Evolutionary conservation across 1,140 invertebrate species (phyloP).

Genomic region (Pissodes strobi): DNA sequence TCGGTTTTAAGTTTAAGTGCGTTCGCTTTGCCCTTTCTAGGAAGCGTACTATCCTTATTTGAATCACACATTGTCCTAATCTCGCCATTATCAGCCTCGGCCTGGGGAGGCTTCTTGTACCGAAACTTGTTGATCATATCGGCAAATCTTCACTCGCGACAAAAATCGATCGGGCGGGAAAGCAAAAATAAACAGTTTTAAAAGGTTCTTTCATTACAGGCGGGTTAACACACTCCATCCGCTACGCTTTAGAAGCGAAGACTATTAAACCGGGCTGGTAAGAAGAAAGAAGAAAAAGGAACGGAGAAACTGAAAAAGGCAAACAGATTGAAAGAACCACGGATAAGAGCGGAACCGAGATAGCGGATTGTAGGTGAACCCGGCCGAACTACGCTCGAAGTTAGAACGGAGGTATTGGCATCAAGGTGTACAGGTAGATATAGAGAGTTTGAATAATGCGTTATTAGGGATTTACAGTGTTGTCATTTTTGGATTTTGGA

Average conservation of each 20-base stretch:
- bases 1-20: constrained; percentile 6
- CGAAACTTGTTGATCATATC: constrained; percentile 51
- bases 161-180: constrained; percentile 13
- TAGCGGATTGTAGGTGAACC: constrained; percentile 7
- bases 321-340: background rate
- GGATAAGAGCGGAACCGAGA: background rate
- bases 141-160: background rate
- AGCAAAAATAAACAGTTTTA: constrained; percentile 1
- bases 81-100: constrained; percentile 20
- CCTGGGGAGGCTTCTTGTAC: constrained; percentile 44
- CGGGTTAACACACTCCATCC: constrained; percentile 14
- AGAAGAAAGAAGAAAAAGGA: constrained; percentile 16
- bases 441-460: constrained; percentile 8
- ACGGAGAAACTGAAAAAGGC: constrained; percentile 12
- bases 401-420: constrained; percentile 12
- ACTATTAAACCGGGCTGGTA: constrained; percentile 1
- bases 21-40: constrained; percentile 12
- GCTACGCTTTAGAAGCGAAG: constrained; percentile 10
- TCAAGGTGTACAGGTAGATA: constrained; percentile 32
- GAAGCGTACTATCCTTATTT: constrained; percentile 11
- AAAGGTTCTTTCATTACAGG: constrained; percentile 10
- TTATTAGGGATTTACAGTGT: constrained; percentile 7
- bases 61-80: constrained; percentile 5
- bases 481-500: constrained; percentile 12
- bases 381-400: background rate